Base-by-base conservation (phyloP, 23 tunicate species). In the Halocynthia aurantium region DNA sequence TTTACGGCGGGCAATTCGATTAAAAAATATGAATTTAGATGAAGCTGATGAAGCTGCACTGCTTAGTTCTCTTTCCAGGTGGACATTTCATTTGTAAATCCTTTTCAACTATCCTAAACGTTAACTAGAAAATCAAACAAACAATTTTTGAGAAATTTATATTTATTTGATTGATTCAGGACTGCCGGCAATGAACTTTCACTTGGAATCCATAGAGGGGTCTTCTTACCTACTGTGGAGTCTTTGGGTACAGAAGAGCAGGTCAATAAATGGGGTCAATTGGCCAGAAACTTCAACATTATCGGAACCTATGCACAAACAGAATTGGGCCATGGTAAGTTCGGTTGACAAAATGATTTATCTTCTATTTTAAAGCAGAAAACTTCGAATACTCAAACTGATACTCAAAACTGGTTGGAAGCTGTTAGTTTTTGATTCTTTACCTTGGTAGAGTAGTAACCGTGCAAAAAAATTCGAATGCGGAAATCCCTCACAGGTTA, bases 231-330 rank as follows among this genome's bases (percentile, higher is more conserved):
- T 20, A 62, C 88, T 70, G 53, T 92, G 52, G 56, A 67, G 55
- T 76, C 78, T 52, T 86, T 92, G 78, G 86, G 92, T 13, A 77
- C 92, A 13, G 62, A 82, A 7, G 98, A 86, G 68, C 98, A 92
- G 80, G 75, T 82, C 21, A 85, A 74, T 57, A 92, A 92, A 76
- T 92, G 98, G 98, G 57, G 76, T 9, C 88, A 87, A 8, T 62
- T 92, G 13, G 98, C 88, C 61, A 51, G 50, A 18, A 81, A 80
- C 62, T 71, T 92, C 18, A 65, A 86, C 5, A 86, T 92, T 18
- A 82, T 86, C 79, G 98, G 98, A 7, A 80, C 98, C 0, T 92
- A 92, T 83, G 98, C 92, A 7, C 98, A 92, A 73, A 92, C 98
- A 44, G 98, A 92, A 83, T 73, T 92, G 19, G 98, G 92, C 13